phyloP scores from a whole-genome alignment of 2,888 invertebrate genomes.

The Prenolepis imparis region DNA sequence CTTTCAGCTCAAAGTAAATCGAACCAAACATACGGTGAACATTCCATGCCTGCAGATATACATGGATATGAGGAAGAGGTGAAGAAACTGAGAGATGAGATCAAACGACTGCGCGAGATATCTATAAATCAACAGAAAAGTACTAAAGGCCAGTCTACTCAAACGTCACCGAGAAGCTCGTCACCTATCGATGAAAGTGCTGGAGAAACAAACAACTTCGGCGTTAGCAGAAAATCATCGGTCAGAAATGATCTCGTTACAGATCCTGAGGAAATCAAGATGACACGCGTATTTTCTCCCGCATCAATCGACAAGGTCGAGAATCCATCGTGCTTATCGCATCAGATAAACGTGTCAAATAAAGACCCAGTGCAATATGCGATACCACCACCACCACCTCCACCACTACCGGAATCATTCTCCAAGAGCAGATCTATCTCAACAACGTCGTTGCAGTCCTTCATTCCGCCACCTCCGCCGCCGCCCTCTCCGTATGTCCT shows the following conservation, averaged over 20 bases:
- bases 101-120: conserved; percentile 31
- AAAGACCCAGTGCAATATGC: background rate
- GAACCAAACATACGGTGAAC: background rate
- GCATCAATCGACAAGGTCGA: background rate
- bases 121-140: background rate
- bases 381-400: conserved; percentile 77
- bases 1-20: conserved; percentile 3
- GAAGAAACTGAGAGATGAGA: conserved; percentile 51
- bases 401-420: conserved; percentile 41
- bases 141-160: conserved; percentile 39
- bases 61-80: conserved; percentile 44
- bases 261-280: conserved; percentile 12
- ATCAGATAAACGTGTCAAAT: background rate
- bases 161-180: conserved; percentile 31
- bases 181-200: background rate
- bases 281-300: conserved; percentile 11
- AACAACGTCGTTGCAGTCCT: background rate
- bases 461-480: conserved; percentile 46
- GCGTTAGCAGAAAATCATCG: background rate
- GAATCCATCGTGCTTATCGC: conserved; percentile 15
- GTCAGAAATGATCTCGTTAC: background rate
- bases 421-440: conserved; percentile 7
- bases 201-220: background rate
- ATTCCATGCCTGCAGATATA: conserved; percentile 18
- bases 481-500: conserved; percentile 20